These are phyloP conservation scores for Philhelius pedissequus DNA, from an alignment of 2,888 invertebrate genomes.

Conservation along the genomic window DNA sequence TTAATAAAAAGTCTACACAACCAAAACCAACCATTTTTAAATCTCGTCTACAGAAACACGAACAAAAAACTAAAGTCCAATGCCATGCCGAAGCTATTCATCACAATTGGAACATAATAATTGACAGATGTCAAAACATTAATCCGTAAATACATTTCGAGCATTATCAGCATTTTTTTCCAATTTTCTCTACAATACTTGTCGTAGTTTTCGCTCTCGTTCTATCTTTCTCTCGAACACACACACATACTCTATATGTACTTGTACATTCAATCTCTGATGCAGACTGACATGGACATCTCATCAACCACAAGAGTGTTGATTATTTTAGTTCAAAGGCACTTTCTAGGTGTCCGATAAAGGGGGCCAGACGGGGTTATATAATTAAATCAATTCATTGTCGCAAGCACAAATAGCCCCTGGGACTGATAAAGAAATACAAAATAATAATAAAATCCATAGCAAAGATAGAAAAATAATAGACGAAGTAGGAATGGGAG, in stretches of 20 bases:
- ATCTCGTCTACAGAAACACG: background rate
- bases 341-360: background rate
- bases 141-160: constrained; percentile 55
- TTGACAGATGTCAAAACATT: constrained; percentile 65
- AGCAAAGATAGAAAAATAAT: background rate
- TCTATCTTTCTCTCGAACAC: background rate
- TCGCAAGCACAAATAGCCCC: constrained; percentile 44
- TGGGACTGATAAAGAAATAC: constrained; percentile 33
- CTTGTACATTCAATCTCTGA: constrained; percentile 6
- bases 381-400: constrained; percentile 66
- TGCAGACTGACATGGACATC: constrained; percentile 59
- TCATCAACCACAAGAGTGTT: constrained; percentile 61
- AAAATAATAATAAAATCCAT: constrained; percentile 1
- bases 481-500: background rate
- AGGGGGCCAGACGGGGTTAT: constrained; percentile 20
- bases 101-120: constrained; percentile 39
- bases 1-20: background rate
- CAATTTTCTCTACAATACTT: background rate
- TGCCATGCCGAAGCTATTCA: constrained; percentile 20
- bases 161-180: constrained; percentile 42
- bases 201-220: background rate
- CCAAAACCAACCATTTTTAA: background rate
- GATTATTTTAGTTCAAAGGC: constrained; percentile 57
- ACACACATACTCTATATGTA: too few relatives aligned
- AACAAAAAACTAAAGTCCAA: background rate